phyloP scores from a whole-genome alignment of 2,113 vertebrate genomes.

The Notothenia coriiceps region DNA sequence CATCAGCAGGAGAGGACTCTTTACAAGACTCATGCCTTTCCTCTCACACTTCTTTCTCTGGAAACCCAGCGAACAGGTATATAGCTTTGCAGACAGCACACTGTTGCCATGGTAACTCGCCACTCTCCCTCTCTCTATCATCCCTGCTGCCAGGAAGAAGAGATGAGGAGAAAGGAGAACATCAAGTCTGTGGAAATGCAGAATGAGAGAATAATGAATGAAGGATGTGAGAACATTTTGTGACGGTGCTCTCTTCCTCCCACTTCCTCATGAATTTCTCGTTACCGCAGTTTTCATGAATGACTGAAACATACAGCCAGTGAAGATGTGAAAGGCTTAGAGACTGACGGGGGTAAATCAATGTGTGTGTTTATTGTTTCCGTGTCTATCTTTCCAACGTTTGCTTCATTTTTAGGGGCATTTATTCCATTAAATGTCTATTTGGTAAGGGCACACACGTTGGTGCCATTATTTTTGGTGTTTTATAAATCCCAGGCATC shows the following conservation, averaged over 20 bases:
- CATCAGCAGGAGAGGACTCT: no score
- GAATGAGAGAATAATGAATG: conserved; percentile 42
- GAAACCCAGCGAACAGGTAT: conserved; percentile 43
- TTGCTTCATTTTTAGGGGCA: not conserved
- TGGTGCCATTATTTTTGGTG: not conserved
- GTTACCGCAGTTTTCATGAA: conserved; percentile 58
- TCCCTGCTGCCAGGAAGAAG: not conserved
- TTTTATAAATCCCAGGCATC: not conserved
- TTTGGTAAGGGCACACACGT: not conserved
- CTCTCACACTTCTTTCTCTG: not conserved
- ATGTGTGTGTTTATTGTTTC: not conserved
- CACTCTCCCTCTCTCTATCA: conserved; percentile 48
- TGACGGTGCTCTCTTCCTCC: not conserved
- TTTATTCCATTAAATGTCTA: not conserved
- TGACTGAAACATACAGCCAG: conserved; percentile 30
- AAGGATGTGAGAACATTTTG: conserved; percentile 37
- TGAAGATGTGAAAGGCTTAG: conserved; percentile 26
- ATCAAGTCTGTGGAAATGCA: not conserved
- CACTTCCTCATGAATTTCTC: conserved; percentile 2
- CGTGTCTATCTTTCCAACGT: not conserved
- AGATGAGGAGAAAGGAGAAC: not conserved
- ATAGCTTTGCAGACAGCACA: conserved; percentile 61
- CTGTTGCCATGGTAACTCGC: conserved; percentile 79
- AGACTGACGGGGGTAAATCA: not conserved
- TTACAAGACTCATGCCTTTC: no score